A percentile compares a stretch with the other conserved stretches of the same genome.
phyloP scores from a whole-genome alignment of 2,888 invertebrate genomes.

The Carcina quercana region DNA sequence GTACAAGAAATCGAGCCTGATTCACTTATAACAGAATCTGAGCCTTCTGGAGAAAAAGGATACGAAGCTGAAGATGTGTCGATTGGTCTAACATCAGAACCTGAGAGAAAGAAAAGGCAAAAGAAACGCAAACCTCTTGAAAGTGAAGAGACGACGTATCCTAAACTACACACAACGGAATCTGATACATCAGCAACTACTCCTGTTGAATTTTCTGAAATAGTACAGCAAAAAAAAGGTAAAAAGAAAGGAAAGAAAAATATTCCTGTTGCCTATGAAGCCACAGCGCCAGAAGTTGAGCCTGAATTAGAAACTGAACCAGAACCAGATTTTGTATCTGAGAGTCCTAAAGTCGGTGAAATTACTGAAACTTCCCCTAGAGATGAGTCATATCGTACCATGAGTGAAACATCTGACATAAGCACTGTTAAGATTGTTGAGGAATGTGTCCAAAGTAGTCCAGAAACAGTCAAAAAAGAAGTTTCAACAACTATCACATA shows the following conservation, averaged over 20 bases:
- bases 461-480: constrained; percentile 54
- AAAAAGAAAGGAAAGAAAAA: constrained; percentile 72
- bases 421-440: constrained; percentile 79
- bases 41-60: constrained; percentile 69
- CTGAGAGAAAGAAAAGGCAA: constrained; percentile 67
- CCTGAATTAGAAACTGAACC: constrained; percentile 18
- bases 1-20: constrained; percentile 39
- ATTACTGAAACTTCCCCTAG: constrained; percentile 66
- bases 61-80: constrained; percentile 83
- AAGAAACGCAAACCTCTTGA: constrained; percentile 52
- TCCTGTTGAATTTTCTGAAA: constrained; percentile 31
- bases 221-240: constrained; percentile 54
- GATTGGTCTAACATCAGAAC: constrained; percentile 36
- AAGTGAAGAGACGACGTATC: constrained; percentile 61
- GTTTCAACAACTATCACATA: constrained; percentile 71
- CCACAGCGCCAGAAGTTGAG: constrained; percentile 22
- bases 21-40: constrained; percentile 60
- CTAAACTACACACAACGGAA: constrained; percentile 50
- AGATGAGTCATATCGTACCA: constrained; percentile 74
- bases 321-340: constrained; percentile 39
- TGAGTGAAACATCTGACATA: constrained; percentile 74
- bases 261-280: constrained; percentile 29
- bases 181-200: constrained; percentile 45
- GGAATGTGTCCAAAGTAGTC: constrained; percentile 74
- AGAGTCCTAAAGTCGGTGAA: constrained; percentile 64